These are phyloP conservation scores for Mythimna albipuncta DNA, from an alignment of 2,888 invertebrate species.

Conservation along the genomic window DNA sequence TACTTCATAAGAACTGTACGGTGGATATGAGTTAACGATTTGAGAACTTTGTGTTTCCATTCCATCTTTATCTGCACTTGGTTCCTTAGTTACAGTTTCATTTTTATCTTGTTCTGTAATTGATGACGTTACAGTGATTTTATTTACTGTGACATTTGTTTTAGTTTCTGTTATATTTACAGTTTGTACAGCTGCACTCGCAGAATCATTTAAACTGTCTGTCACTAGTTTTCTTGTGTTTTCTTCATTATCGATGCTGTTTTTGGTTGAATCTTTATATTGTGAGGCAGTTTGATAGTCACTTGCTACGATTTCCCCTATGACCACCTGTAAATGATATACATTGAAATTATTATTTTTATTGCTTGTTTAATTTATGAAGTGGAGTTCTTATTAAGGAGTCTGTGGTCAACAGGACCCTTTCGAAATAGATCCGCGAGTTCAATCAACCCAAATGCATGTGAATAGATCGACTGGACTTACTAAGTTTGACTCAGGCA, in stretches of 20 bases:
- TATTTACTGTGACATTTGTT: not conserved
- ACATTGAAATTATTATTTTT: not conserved
- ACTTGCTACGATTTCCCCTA: slow-evolving; percentile 32
- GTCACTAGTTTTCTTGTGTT: slow-evolving; percentile 23
- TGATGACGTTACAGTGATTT: not conserved
- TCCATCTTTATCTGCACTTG: slow-evolving; percentile 28
- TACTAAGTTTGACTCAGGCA: no score
- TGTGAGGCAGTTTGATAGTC: not conserved
- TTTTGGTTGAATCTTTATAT: not conserved
- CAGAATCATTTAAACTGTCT: slow-evolving; percentile 8
- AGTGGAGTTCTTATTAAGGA: no score
- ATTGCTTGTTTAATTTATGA: no score
- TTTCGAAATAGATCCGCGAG: no score
- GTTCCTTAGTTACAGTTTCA: slow-evolving; percentile 17
- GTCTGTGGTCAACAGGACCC: no score
- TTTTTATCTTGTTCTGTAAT: slow-evolving; percentile 16
- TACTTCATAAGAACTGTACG: slow-evolving; percentile 73
- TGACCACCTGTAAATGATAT: slow-evolving; percentile 40
- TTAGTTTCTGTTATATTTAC: not conserved
- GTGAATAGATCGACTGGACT: no score
- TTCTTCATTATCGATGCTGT: not conserved
- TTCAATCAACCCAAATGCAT: no score
- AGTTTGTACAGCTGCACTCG: not conserved
- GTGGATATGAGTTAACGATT: slow-evolving; percentile 29
- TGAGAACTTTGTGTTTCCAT: slow-evolving; percentile 37